A percentile compares a stretch with the other conserved stretches of the same genome.
Evolutionary conservation across 1,140 invertebrate species (phyloP).

Genomic region (Charaxes varanes): DNA sequence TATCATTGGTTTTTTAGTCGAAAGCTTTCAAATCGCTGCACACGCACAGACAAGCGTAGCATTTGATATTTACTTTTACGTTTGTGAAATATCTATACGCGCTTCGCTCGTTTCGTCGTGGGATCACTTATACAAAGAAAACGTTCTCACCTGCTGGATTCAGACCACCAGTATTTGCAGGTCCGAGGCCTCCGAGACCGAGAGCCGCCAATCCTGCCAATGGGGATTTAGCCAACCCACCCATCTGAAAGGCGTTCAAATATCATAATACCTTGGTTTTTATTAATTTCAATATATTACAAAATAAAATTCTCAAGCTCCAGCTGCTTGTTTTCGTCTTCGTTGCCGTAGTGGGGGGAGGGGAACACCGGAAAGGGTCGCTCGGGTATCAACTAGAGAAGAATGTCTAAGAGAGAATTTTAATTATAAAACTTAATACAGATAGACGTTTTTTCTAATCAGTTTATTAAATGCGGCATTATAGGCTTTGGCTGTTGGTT

Average conservation of each 20-base stretch:
- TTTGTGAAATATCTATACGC: too few relatives aligned
- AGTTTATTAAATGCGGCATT: too few relatives aligned
- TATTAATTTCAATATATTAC: constrained; percentile 11
- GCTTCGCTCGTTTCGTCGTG: too few relatives aligned
- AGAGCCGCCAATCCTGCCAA: constrained; percentile 89
- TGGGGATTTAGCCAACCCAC: constrained; percentile 88
- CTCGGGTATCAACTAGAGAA: constrained; percentile 58
- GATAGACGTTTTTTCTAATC: too few relatives aligned
- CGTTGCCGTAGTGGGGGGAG: constrained; percentile 76
- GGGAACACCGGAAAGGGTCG: constrained; percentile 68
- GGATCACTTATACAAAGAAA: too few relatives aligned
- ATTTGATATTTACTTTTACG: too few relatives aligned
- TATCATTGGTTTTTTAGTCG: too few relatives aligned
- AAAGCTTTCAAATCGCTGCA: too few relatives aligned
- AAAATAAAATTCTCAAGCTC: constrained; percentile 36
- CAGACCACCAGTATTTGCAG: constrained; percentile 86
- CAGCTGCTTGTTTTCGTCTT: constrained; percentile 70
- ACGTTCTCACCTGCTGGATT: constrained; percentile 89
- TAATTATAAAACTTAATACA: too few relatives aligned
- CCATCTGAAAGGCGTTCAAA: constrained; percentile 78
- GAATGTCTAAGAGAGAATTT: too few relatives aligned
- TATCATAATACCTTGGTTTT: constrained; percentile 6
- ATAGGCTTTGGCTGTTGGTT: too few relatives aligned
- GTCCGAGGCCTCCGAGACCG: constrained; percentile 88
- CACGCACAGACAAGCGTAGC: too few relatives aligned